A percentile compares a stretch with the other conserved stretches of the same genome.
Evolutionary conservation across 1,140 invertebrate species (phyloP).

Genomic region (Nomia melanderi): DNA sequence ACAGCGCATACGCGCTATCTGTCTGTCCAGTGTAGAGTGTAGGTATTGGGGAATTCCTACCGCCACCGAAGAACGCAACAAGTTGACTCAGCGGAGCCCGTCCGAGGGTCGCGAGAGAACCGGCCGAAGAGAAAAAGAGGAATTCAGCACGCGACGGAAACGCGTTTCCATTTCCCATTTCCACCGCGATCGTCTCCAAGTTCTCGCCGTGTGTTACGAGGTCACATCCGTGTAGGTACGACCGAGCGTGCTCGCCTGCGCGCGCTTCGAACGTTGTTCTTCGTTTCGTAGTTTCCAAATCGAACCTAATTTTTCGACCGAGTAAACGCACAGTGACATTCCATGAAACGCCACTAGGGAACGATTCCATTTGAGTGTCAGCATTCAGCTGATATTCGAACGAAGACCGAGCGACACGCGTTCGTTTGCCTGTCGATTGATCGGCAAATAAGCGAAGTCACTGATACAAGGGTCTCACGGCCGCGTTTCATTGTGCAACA

Average conservation of each 20-base stretch:
- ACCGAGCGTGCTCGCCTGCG: constrained; percentile 9
- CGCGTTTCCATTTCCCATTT: constrained; percentile 38
- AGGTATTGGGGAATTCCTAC: constrained; percentile 17
- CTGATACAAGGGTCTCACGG: too few relatives aligned
- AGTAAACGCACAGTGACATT: neutral
- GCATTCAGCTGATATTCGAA: too few relatives aligned
- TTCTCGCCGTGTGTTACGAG: constrained; percentile 46
- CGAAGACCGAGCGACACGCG: too few relatives aligned
- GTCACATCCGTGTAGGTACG: constrained; percentile 46
- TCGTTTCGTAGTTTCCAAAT: neutral
- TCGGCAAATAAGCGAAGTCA: too few relatives aligned
- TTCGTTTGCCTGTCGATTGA: too few relatives aligned
- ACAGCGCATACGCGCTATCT: too few relatives aligned
- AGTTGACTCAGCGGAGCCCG: neutral
- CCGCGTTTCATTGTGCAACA: too few relatives aligned
- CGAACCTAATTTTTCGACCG: neutral
- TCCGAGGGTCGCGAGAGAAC: neutral
- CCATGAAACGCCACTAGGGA: too few relatives aligned
- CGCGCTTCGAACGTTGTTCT: neutral
- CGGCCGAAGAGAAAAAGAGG: neutral
- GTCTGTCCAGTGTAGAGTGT: too few relatives aligned
- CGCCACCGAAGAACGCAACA: neutral
- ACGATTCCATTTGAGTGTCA: too few relatives aligned
- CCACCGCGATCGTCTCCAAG: constrained; percentile 32
- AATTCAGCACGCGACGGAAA: neutral